phyloP scores from a whole-genome alignment of 2,113 vertebrate genomes.

The Xenopus tropicalis region UCB_Xtro_10.0 CM004452.2:26969501-26970000 shows the following conservation, averaged over 20 bases:
- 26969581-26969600: no score
- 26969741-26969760: constrained; percentile 26
- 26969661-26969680: no score
- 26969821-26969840: neutral
- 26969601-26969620: no score
- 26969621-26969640: no score
- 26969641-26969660: no score
- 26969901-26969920: constrained; percentile 36
- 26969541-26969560: no score
- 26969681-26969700: neutral
- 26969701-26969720: constrained; percentile 3
- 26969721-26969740: neutral
- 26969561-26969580: no score
- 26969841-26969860: constrained; percentile 4
- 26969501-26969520: no score
- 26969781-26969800: constrained; percentile 1
- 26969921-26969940: constrained; percentile 17
- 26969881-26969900: constrained; percentile 18
- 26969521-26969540: no score
- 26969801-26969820: constrained; percentile 19
- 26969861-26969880: neutral
- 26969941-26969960: constrained; percentile 25
- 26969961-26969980: constrained; percentile 7
- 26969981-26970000: neutral
- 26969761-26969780: constrained; percentile 31